These are phyloP conservation scores for Glaucomys volans DNA, from an alignment of 2,113 vertebrate species.

Conservation along the genomic window DNA sequence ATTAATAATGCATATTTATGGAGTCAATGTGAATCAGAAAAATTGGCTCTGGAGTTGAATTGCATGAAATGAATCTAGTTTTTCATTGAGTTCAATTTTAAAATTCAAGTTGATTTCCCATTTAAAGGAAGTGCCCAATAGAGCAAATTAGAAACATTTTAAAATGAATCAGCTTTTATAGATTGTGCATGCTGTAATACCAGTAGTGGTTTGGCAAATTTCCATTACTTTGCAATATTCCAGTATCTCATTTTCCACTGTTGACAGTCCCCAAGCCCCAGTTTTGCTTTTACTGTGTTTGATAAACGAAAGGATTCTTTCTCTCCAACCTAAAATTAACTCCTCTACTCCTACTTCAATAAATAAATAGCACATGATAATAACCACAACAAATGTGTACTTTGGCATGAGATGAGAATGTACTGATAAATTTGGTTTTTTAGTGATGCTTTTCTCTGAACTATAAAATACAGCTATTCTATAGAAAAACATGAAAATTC, in stretches of 20 bases:
- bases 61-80: constrained; percentile 44
- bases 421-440: not conserved
- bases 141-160: constrained; percentile 35
- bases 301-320: not conserved
- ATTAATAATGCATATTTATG: constrained; percentile 64
- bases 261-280: not conserved
- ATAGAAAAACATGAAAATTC: not conserved
- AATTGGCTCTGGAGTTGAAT: not conserved
- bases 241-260: not conserved
- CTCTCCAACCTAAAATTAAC: not conserved
- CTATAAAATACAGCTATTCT: not conserved
- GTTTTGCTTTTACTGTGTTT: not conserved
- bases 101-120: constrained; percentile 21
- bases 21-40: constrained; percentile 57
- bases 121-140: not conserved
- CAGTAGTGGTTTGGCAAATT: not conserved
- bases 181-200: not conserved
- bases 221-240: not conserved
- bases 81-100: constrained; percentile 57
- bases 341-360: not conserved
- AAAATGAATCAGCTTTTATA: not conserved
- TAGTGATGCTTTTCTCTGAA: not conserved
- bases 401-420: not conserved
- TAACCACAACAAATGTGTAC: not conserved
- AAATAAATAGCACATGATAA: not conserved